Base-by-base conservation (phyloP, 2,113 vertebrate species). In the Pelusios castaneus region DNA sequence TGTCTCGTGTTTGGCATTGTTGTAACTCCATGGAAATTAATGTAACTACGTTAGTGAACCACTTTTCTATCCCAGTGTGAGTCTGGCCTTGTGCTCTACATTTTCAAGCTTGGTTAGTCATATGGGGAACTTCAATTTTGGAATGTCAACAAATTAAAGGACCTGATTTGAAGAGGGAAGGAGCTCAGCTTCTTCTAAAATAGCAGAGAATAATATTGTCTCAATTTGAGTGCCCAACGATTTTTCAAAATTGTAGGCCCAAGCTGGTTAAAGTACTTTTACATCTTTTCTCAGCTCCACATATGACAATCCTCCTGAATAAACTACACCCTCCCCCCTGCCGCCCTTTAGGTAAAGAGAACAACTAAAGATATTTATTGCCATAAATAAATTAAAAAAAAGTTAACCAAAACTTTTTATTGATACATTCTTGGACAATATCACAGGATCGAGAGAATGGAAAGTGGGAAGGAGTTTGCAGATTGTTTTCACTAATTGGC, bases 351-450 rank as follows among this genome's bases (percentile, higher is more conserved):
- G 67, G 22, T 84, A 90, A 88, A 93, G 95, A 60, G 84, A 97
- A 97, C 96, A 95, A 92, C 96, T 98, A 95, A 95, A 93, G 92
- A 92, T 91, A 97, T 96, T 96, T 96, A 97, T 96, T 96, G 96
- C 96, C 97, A 96, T 97, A 97, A 98, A 98, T 98, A 98, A 98
- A 98, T 98, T 98, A 97, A 98, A 98, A 98, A 98, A 98, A 98
- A 98, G 97, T 98, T 98, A 98, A 98, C 97, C 98, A 98, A 98
- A 98, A 97, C 98, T 92, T 97, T 98, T 98, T 98, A 98, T 98
- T 98, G 98, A 97, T 98, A 98, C 98, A 98, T 98, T 98, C 98
- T 98, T 98, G 96, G 98, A 98, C 98, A 98, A 98, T 98, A 98
- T 97, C 98, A 98, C 98, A 98, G 98, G 98, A 95, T 97, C 12